Percentiles rank a stretch among this genome's conserved stretches.
These are phyloP conservation scores for Falcaria lacertinaria DNA, from an alignment of 2,888 invertebrate genomes.

Conservation along the genomic window DNA sequence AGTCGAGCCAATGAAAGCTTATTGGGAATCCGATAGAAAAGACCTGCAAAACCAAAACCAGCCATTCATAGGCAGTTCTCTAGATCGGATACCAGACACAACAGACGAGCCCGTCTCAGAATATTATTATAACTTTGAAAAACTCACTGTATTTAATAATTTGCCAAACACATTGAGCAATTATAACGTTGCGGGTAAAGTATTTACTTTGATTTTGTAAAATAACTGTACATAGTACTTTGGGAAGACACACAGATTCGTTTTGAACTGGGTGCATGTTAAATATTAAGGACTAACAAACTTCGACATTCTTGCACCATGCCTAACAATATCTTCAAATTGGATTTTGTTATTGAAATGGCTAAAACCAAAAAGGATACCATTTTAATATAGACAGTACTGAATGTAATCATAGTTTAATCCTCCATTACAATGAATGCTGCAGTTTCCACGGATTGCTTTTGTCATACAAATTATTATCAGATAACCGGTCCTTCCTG, in stretches of 20 bases:
- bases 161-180: slow-evolving; percentile 55
- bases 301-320: slow-evolving; percentile 1
- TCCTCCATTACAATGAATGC: neutral
- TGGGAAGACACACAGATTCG: slow-evolving; percentile 75
- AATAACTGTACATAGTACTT: slow-evolving; percentile 13
- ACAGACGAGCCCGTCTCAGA: slow-evolving; percentile 62
- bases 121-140: slow-evolving; percentile 67
- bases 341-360: too few species aligned
- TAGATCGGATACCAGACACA: slow-evolving; percentile 63
- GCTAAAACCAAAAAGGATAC: too few species aligned
- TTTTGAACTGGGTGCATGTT: slow-evolving; percentile 59
- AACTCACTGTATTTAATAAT: slow-evolving; percentile 43
- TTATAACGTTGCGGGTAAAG: slow-evolving; percentile 60
- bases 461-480: slow-evolving; percentile 9
- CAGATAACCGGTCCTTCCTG: slow-evolving; percentile 19
- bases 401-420: too few species aligned
- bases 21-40: slow-evolving; percentile 69
- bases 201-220: slow-evolving; percentile 26
- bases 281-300: slow-evolving; percentile 4
- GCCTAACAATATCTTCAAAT: slow-evolving; percentile 4
- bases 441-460: slow-evolving; percentile 2
- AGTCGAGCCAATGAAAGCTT: slow-evolving; percentile 64
- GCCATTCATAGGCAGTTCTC: slow-evolving; percentile 50
- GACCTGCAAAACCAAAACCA: slow-evolving; percentile 49
- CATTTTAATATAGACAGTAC: too few species aligned